Conservation (phyloP, 2,113 vertebrate species). For the Bufo gargarizans region DNA sequence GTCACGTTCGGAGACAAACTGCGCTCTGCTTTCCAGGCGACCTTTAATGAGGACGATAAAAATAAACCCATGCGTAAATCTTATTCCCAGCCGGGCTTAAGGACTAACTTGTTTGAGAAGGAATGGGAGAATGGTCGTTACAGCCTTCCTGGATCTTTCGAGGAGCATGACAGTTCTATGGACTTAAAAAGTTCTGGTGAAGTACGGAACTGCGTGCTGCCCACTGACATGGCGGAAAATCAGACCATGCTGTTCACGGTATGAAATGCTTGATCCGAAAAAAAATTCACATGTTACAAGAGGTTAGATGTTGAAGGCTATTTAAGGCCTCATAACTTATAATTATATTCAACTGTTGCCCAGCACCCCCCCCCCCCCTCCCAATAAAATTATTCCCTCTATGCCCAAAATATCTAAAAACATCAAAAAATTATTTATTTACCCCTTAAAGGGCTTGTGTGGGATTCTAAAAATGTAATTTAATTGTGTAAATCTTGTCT, state of each 20-base stretch:
- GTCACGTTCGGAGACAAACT: slow-evolving; percentile 68
- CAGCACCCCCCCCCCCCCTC: too few relatives aligned
- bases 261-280: slow-evolving; percentile 50
- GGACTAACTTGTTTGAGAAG: slow-evolving; percentile 74
- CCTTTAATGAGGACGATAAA: slow-evolving; percentile 64
- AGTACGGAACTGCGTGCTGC: slow-evolving; percentile 81
- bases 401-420: too few relatives aligned
- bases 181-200: slow-evolving; percentile 77
- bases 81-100: slow-evolving; percentile 73
- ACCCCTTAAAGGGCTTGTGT: too few relatives aligned
- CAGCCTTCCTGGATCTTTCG: slow-evolving; percentile 82
- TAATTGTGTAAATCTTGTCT: too few relatives aligned
- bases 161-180: slow-evolving; percentile 83
- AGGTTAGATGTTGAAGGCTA: too few relatives aligned
- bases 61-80: slow-evolving; percentile 74
- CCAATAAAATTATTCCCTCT: too few relatives aligned
- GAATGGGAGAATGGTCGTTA: slow-evolving; percentile 73
- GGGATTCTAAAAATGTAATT: too few relatives aligned
- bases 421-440: too few relatives aligned
- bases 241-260: slow-evolving; percentile 98
- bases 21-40: slow-evolving; percentile 72
- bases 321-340: too few relatives aligned
- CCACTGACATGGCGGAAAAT: slow-evolving; percentile 92
- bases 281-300: not conserved
- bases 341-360: too few relatives aligned